Percentiles rank a stretch among this genome's conserved stretches.
Conservation (phyloP, 2,113 vertebrate species). For the Procavia capensis region DNA sequence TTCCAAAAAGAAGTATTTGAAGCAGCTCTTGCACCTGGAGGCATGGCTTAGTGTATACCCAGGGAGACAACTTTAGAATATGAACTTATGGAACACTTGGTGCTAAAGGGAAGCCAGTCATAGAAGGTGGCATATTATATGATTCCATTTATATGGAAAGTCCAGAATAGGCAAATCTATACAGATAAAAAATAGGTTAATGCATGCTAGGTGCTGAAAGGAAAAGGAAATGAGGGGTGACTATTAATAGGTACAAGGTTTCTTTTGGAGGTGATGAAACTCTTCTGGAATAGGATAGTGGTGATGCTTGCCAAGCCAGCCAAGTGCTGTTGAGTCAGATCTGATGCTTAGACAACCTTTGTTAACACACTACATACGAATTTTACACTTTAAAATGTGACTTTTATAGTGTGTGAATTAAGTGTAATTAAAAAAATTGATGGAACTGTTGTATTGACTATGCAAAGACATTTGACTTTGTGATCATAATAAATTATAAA, state of each 20-base stretch:
- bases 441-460: not conserved
- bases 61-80: not conserved
- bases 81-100: not conserved
- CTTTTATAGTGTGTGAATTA: not conserved
- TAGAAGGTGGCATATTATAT: not conserved
- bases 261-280: constrained; percentile 1
- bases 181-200: not conserved
- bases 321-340: too few relatives aligned
- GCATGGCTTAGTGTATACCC: not conserved
- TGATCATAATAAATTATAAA: too few relatives aligned
- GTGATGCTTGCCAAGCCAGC: too few relatives aligned
- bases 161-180: not conserved
- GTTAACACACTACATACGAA: not conserved
- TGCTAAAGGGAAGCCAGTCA: not conserved
- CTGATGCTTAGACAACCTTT: not conserved
- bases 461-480: too few relatives aligned
- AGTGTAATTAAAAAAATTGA: not conserved
- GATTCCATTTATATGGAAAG: not conserved
- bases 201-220: not conserved
- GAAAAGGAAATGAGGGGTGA: too few relatives aligned
- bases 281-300: not conserved
- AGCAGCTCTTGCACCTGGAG: not conserved
- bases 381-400: not conserved
- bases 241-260: not conserved
- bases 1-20: not conserved